Base-by-base conservation (phyloP, 2,113 vertebrate genomes). In the Bungarus multicinctus region DNA sequence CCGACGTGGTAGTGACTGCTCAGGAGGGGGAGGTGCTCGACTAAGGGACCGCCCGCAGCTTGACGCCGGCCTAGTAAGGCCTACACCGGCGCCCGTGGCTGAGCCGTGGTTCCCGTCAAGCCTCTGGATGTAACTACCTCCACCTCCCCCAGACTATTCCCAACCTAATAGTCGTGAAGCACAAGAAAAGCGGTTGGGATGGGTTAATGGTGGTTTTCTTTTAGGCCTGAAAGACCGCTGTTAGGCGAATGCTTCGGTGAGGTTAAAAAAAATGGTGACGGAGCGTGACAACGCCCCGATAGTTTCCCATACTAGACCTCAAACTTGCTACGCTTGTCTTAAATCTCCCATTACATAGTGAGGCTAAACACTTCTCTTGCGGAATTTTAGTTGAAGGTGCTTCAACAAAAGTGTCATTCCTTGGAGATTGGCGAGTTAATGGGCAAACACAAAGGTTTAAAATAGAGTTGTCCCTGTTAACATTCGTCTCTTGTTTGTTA, bases 1-100 rank as follows among this genome's bases (percentile, higher is more conserved):
- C 97, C 99, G 98, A 99, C 99, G 98, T 99, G 98, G 98, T 98
- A 97, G 95, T 94, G 92, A 87, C 96, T 91, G 96, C 97, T 95
- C 87, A 45, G 88, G 95, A 95, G 94, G 94, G 94, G 96, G 94
- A 93, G 88, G 95, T 88, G 90, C 96, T 50, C 45, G 55, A 81
- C 34, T 39, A 12, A 92, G 86, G 95, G 94, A 94, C 94, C 94
- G 95, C 96, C 96, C 95, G 96, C 89, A 55, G 88, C 94, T 69
- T 93, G 57, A 64, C 27, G 53, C 57, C 7, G 50, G 91, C 93
- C 94, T 93, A 50, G 3, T 5, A 54, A 57, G 88, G 86, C 88
- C 87, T 89, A 1, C 52, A 0, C 85, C 27, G 27, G 58, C 2
- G 14, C 7, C 69, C 4, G 34, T 20, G 6, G 2, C 20, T 39